Evolutionary conservation across 2,113 vertebrate genomes (phyloP), one percentile per base, ranked within the genome.

Genomic region (Hemiscyllium ocellatum): DNA sequence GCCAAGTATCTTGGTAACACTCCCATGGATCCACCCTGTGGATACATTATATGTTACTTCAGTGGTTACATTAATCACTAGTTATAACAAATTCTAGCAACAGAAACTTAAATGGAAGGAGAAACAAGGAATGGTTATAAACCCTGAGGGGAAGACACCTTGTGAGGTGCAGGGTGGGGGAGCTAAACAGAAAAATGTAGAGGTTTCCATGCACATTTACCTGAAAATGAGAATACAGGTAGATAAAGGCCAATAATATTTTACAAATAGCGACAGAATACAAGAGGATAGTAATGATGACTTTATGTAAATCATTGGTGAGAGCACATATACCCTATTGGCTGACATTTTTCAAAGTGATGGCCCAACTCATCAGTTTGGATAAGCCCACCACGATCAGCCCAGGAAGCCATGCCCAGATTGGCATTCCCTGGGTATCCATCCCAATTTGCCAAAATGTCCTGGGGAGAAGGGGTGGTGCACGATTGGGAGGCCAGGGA

Each of bases 1-100:
- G 99, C 99, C 99, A 99, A 94, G 98, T 99, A 97, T 99, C 98
- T 98, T 99, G 99, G 96, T 99, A 99, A 97, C 99, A 99, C 96
- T 99, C 99, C 99, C 99, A 99, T 0, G 99, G 99, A 96, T 99
- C 99, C 97, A 99, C 99, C 97, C 99, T 99, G 96, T 0, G 6
- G 0, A n/a, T 0, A 96, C 13, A 91, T 50, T 70, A 95, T 50
- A 95, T 33, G 26, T 69, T 42, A 20, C 37, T 47, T 70, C 42
- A 95, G 37, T 50, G 42, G 42, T 52, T 95, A 72, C 37, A 52
- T 70, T 72, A 95, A 95, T 52, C 20, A 95, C 26, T 72, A 50
- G 4, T 95, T 50, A 95, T 50, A 72, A 95, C 50, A 47, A 95
- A 69, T 33, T 29, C 68, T 5, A 24, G 22, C 42, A 47, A 95